Percentiles rank a stretch among this genome's conserved stretches.
These are phyloP conservation scores for Percina caprodes DNA, from an alignment of 2,113 vertebrate genomes.

Conservation along the genomic window DNA sequence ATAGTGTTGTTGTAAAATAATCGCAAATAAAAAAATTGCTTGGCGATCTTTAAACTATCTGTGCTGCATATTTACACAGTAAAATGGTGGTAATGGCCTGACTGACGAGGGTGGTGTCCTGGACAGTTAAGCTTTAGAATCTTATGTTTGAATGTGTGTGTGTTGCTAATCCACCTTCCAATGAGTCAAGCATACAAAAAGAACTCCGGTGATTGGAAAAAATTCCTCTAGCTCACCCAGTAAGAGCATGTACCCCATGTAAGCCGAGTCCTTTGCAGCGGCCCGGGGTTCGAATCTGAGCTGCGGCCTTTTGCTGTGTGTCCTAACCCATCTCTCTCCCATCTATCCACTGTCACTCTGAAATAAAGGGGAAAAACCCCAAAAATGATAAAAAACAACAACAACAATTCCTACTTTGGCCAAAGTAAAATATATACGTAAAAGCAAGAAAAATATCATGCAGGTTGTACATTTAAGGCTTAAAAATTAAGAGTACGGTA, in stretches of 20 bases:
- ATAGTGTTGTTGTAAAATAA: conserved; percentile 83
- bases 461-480: not conserved
- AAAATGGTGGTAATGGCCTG: not conserved
- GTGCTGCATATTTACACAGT: conserved; percentile 17
- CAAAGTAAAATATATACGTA: not conserved
- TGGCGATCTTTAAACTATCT: conserved; percentile 73
- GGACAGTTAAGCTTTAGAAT: not conserved
- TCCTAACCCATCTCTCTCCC: too few species aligned
- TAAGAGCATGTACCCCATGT: too few species aligned
- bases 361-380: too few species aligned
- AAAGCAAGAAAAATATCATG: not conserved
- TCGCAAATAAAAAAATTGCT: conserved; percentile 81
- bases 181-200: not conserved
- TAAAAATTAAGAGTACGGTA: not conserved
- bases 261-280: too few species aligned
- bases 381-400: too few species aligned
- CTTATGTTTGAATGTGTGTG: not conserved
- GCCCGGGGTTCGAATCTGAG: too few species aligned
- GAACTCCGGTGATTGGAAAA: not conserved
- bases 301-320: too few species aligned
- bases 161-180: not conserved
- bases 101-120: not conserved
- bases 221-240: not conserved
- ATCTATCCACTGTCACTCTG: too few species aligned
- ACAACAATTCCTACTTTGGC: not conserved